These are phyloP conservation scores for Leptinotarsa peninsularis DNA, from an alignment of 2,888 invertebrate species.

Conservation along the genomic window DNA sequence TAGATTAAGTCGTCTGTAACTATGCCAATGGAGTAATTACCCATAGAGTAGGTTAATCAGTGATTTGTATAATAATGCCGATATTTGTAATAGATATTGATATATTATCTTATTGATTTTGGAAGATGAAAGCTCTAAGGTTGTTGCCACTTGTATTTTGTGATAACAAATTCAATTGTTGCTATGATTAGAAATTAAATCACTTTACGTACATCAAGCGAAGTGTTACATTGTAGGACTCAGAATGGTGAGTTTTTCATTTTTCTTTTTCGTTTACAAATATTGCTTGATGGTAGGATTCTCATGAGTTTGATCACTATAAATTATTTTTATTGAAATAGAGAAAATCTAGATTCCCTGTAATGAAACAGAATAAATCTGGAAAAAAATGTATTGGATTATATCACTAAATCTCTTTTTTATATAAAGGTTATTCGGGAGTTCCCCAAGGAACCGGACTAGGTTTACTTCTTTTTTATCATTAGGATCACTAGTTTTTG, in stretches of 20 bases:
- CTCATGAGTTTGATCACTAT: too few species aligned
- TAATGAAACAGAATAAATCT: too few species aligned
- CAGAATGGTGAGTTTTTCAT: neutral
- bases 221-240: neutral
- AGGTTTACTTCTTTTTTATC: too few species aligned
- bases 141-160: slow-evolving; percentile 6
- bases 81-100: slow-evolving; percentile 4
- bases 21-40: neutral
- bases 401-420: too few species aligned
- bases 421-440: too few species aligned
- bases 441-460: too few species aligned
- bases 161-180: slow-evolving; percentile 6
- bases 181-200: neutral
- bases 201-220: slow-evolving; percentile 3
- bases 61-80: slow-evolving; percentile 8
- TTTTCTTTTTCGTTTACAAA: neutral
- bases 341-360: too few species aligned
- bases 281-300: neutral
- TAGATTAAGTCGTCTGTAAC: neutral
- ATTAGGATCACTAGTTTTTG: too few species aligned
- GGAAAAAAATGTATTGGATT: too few species aligned
- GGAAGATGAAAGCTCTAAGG: slow-evolving; percentile 3
- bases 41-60: neutral
- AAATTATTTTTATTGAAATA: too few species aligned
- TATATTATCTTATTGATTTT: slow-evolving; percentile 12